Conservation (phyloP, 2,888 invertebrate genomes). For the Plagodis dolabraria region DNA sequence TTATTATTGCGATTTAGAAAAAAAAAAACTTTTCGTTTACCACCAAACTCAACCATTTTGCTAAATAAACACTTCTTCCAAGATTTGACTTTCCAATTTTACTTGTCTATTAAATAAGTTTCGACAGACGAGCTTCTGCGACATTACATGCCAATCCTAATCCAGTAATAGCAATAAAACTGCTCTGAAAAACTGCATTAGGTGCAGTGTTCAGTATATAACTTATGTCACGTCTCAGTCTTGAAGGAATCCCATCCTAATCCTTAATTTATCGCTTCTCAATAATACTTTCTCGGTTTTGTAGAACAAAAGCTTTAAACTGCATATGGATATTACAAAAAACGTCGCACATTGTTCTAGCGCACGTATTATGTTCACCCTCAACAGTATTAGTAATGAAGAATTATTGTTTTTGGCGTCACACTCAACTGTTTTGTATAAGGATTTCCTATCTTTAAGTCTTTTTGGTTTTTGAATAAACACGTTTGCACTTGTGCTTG, state of each 20-base stretch:
- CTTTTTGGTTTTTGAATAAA: constrained; percentile 66
- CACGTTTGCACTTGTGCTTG: constrained; percentile 73
- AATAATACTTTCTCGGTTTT: not conserved
- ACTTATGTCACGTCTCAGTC: no score
- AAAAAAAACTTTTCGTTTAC: not conserved
- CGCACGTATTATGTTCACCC: constrained; percentile 49
- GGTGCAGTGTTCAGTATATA: no score
- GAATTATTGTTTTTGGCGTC: constrained; percentile 82
- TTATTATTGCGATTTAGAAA: not conserved
- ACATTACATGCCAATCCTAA: no score
- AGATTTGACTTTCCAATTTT: no score
- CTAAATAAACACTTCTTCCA: not conserved
- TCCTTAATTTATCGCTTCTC: not conserved
- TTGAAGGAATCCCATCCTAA: no score
- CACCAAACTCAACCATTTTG: no score
- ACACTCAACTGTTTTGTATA: constrained; percentile 76
- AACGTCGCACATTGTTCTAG: constrained; percentile 42
- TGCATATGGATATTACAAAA: constrained; percentile 4
- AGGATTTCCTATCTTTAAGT: constrained; percentile 79
- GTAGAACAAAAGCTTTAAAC: not conserved
- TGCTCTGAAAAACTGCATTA: no score
- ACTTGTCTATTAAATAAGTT: no score
- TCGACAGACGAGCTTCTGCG: no score
- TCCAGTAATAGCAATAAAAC: no score
- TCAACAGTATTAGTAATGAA: constrained; percentile 68